A percentile compares a stretch with the other conserved stretches of the same genome.
phyloP scores from a whole-genome alignment of 1,140 invertebrate genomes.

The Paraescarpia echinospica region DNA sequence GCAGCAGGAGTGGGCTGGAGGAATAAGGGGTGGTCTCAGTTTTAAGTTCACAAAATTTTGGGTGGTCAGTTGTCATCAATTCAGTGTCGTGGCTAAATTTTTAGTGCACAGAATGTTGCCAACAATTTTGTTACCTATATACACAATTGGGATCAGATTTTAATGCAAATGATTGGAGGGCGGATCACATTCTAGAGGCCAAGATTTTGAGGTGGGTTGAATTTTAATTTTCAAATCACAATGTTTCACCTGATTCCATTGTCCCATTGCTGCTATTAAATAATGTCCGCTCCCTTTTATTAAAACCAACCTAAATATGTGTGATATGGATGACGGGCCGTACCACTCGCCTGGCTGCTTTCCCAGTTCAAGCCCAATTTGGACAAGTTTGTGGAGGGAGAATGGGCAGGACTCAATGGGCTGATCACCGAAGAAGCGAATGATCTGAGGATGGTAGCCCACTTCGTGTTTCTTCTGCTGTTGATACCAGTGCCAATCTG shows the following conservation, averaged over 20 bases:
- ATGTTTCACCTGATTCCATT: too few relatives aligned
- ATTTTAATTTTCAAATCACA: too few relatives aligned
- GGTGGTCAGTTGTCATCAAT: neutral
- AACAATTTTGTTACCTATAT: too few relatives aligned
- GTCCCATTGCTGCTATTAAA: too few relatives aligned
- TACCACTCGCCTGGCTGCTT: constrained; percentile 99
- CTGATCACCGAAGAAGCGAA: constrained; percentile 86
- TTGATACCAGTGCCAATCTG: constrained; percentile 58
- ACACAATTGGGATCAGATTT: too few relatives aligned
- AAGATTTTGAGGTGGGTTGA: too few relatives aligned
- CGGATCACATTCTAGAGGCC: too few relatives aligned
- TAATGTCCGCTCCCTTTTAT: neutral
- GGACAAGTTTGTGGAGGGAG: constrained; percentile 93
- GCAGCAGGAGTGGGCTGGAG: too few relatives aligned
- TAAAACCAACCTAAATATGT: constrained; percentile 84
- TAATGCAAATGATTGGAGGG: too few relatives aligned
- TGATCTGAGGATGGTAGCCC: constrained; percentile 81
- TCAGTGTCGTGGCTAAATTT: too few relatives aligned
- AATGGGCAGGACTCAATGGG: constrained; percentile 77
- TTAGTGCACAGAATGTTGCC: constrained; percentile 7
- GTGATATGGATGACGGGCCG: constrained; percentile 96
- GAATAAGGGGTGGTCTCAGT: too few relatives aligned
- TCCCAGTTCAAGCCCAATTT: constrained; percentile 89
- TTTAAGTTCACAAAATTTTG: too few relatives aligned
- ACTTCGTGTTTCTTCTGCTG: constrained; percentile 66